phyloP scores from a whole-genome alignment of 2,888 invertebrate species.

The Diarsia rubi region DNA sequence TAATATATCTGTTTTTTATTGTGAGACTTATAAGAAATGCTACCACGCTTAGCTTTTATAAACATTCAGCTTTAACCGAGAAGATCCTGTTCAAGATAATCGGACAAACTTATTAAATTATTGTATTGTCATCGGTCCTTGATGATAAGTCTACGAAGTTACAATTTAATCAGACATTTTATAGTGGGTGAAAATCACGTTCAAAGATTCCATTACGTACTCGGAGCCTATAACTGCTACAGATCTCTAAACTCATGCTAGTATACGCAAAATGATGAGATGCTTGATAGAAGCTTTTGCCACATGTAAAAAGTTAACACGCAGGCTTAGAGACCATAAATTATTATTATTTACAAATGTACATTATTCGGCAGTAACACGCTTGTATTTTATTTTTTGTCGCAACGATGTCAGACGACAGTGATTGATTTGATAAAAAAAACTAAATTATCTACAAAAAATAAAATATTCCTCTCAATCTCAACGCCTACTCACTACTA shows the following conservation, averaged over 20 bases:
- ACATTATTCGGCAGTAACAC: conserved; percentile 17
- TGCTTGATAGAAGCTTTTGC: background rate
- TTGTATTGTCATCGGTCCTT: no score
- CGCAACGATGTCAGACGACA: background rate
- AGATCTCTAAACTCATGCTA: background rate
- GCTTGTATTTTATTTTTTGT: conserved; percentile 19
- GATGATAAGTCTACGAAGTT: no score
- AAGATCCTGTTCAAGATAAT: no score
- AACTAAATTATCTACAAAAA: conserved; percentile 7
- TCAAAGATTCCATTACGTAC: background rate
- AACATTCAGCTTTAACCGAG: no score
- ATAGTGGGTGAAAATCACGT: no score
- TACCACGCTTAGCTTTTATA: conserved; percentile 27
- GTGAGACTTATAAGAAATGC: background rate
- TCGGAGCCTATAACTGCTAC: background rate
- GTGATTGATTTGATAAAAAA: conserved; percentile 41
- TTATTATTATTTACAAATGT: conserved; percentile 11
- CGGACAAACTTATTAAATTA: no score
- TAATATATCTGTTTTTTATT: background rate
- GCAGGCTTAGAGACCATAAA: conserved; percentile 9
- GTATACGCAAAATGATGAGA: conserved; percentile 21
- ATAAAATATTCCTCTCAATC: background rate
- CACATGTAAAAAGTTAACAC: conserved; percentile 16
- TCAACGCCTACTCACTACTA: conserved; percentile 9
- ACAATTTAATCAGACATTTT: no score